phyloP scores from a whole-genome alignment of 2,113 vertebrate genomes.

The Nyctibius bracteatus region DNA sequence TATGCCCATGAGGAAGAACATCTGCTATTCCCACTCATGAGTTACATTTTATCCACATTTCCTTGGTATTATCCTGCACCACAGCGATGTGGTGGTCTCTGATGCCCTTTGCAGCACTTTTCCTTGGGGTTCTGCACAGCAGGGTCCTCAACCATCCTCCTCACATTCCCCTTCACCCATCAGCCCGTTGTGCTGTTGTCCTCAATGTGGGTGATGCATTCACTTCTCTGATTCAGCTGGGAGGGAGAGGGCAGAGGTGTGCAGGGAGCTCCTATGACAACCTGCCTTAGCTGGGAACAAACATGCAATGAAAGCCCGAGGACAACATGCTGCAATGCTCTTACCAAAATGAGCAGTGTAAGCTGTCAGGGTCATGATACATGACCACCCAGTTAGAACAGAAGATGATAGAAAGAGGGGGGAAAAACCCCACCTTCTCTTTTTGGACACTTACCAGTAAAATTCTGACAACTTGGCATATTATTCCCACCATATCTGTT shows the following conservation, averaged over 20 bases:
- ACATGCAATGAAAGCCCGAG: background rate
- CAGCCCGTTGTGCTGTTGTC: background rate
- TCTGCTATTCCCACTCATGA: slow-evolving; percentile 56
- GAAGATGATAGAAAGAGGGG: background rate
- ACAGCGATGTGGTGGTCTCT: background rate
- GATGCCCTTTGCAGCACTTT: background rate
- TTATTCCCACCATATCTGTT: background rate
- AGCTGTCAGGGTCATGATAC: background rate
- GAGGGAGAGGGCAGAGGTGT: background rate
- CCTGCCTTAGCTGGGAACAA: background rate
- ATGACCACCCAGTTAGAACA: background rate
- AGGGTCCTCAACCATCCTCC: background rate
- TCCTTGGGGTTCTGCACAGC: background rate
- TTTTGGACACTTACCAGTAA: background rate
- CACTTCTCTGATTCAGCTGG: background rate
- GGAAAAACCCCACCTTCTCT: background rate
- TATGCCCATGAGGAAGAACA: slow-evolving; percentile 61
- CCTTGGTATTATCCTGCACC: background rate
- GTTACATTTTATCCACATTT: background rate
- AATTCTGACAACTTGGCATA: background rate
- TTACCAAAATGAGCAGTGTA: background rate
- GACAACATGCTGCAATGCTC: background rate
- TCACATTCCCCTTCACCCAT: background rate
- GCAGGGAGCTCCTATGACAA: background rate
- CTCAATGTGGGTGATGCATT: background rate